Conservation (phyloP, 2,113 vertebrate species). For the Lophotis ruficrista region DNA sequence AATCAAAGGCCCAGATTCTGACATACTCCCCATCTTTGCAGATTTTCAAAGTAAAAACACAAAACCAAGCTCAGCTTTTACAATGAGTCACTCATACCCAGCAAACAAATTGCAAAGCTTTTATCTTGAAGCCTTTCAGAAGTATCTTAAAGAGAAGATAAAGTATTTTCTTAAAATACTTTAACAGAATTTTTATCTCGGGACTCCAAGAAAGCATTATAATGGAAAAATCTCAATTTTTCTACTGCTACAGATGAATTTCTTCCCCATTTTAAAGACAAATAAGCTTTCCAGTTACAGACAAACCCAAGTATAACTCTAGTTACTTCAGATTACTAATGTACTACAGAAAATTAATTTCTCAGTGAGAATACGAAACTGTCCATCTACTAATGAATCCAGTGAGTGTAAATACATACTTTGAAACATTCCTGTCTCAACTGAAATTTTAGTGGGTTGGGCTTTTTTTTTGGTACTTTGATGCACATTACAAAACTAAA, state of each 20-base stretch:
- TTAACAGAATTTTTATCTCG: not conserved
- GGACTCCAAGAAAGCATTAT: not conserved
- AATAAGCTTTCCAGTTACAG: not conserved
- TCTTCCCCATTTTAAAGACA: not conserved
- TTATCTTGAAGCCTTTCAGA: slow-evolving; percentile 21
- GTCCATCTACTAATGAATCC: not conserved
- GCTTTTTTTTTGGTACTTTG: not conserved
- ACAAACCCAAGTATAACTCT: not conserved
- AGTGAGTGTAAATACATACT: not conserved
- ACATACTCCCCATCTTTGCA: not conserved
- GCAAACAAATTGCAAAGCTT: not conserved
- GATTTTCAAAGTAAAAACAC: not conserved
- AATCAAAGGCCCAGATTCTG: not conserved
- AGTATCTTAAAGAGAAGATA: not conserved
- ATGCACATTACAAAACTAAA: not conserved
- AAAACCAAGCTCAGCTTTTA: not conserved
- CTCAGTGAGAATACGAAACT: not conserved
- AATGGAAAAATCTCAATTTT: not conserved
- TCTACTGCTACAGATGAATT: not conserved
- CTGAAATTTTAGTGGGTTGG: not conserved
- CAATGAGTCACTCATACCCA: not conserved
- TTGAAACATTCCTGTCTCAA: not conserved
- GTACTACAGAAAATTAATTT: not conserved
- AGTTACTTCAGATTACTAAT: not conserved
- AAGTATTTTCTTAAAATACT: not conserved